Evolutionary conservation across 2,888 invertebrate genomes (phyloP), one percentile per base, ranked within the genome.

Genomic region (Melieria omissa): DNA sequence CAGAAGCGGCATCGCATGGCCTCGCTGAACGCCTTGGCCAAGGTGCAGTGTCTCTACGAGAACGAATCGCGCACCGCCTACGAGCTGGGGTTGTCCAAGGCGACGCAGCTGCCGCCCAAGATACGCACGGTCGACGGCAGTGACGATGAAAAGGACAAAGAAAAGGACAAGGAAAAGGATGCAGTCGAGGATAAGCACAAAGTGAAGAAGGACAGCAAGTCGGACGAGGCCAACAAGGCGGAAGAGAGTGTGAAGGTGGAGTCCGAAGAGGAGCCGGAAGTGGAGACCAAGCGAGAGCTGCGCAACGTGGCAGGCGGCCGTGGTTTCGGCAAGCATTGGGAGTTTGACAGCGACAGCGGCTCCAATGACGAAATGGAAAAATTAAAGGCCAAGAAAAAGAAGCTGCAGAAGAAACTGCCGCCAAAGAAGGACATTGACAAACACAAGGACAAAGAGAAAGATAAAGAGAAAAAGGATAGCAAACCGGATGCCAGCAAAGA

Each of bases 21-120:
- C 52, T 95, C 96, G 3, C 86, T 96, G 46, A 96, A 96, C 84
- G 96, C 96, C 0, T 86, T 94, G 78, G 95, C 95, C 44, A 96
- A 96, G 88, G 96, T 96, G 3, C 95, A 96, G 84, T 95, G 95
- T 82, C 89, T 96, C 42, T 96, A 96, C 82, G 96, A 96, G 86
- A 96, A 96, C 83, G 96, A 96, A 87, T 92, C 93, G 65, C 89
- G 93, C 65, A 92, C 92, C 0, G 93, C 92, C 73, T 90, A 93
- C 82, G 90, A 91, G 80, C 80, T 91, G 74, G 91, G 91, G 0
- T 86, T 80, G 69, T 86, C 76, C 83, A 90, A 84, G 75, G 86
- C 85, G n/a, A 83, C 86, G 58, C 86, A 73, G 87, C 88, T 82
- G 86, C 83, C 86, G 58, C 89, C 86, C 78, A 86, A 81, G 86